Base-by-base conservation (phyloP, 2,888 invertebrate species). In the Folsomia manolachei region DNA sequence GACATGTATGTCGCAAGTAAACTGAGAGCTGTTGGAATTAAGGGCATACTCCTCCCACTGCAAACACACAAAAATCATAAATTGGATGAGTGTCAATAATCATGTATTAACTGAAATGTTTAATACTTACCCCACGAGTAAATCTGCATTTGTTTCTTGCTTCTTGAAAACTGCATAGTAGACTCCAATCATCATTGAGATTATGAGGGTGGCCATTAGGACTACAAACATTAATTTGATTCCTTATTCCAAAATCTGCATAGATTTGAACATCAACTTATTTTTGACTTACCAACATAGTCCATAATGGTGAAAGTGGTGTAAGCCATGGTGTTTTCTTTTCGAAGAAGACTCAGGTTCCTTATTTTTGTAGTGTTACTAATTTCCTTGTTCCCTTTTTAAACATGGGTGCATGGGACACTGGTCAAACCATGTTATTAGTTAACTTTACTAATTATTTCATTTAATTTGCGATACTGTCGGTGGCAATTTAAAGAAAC, bases 1-100 rank as follows among this genome's bases (percentile, higher is more conserved):
- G 75, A 76, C 74, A 80, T 78, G 63, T 79, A 79, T 4, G 79
- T 80, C 1, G 79, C 80, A 4, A 80, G 71, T 2, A 80, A 68
- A 63, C 75, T 75, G 1, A 78, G 63, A 21, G 78, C 64, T 9
- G 75, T 78, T 9, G 80, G 78, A 25, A 80, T 56, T 9, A 80
- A 70, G 23, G 74, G 72, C 78, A 80, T 80, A 18, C 74, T 73
- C 18, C 75, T 60, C 11, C 71, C 73, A 1, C 70, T 70, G 26
- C 9, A 24, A 27, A n/a, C n/a, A n/a, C n/a, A n/a, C n/a, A 27
- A 27, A 39, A 68, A 56, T 56, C 60, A 21, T 18, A 56, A 27
- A 14, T 19, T 11, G 19, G 9, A 27, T 24, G 25, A 39, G 11
- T 9, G 11, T 2, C 19, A 39, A 65, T 39, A 65, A 19, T 18